Evolutionary conservation across 2,888 invertebrate genomes (phyloP).

Genomic region (Pristionchus mayeri): DNA sequence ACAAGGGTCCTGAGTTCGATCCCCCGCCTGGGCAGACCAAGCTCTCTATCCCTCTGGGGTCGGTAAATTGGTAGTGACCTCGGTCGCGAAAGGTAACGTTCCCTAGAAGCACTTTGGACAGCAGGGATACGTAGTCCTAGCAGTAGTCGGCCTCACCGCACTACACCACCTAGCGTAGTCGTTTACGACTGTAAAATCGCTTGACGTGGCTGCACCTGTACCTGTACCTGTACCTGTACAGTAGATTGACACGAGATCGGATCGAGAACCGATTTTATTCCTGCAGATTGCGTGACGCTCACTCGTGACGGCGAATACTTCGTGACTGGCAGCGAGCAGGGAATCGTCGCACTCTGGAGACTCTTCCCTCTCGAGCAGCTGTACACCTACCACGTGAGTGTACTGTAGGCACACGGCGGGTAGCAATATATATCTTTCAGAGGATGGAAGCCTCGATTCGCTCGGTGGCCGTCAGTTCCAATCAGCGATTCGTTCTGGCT

Average conservation of each 20-base stretch:
- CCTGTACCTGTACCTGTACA: too few relatives aligned
- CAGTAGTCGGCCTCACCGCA: too few relatives aligned
- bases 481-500: slow-evolving; percentile 97
- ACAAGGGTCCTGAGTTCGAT: too few relatives aligned
- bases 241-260: neutral
- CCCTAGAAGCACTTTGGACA: too few relatives aligned
- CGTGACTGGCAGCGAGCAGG: slow-evolving; percentile 96
- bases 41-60: too few relatives aligned
- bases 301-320: slow-evolving; percentile 98
- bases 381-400: slow-evolving; percentile 95
- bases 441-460: slow-evolving; percentile 70
- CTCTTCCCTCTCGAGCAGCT: slow-evolving; percentile 96
- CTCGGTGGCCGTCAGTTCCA: slow-evolving; percentile 94
- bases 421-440: slow-evolving; percentile 55
- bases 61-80: too few relatives aligned
- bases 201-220: too few relatives aligned
- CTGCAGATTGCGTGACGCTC: slow-evolving; percentile 77
- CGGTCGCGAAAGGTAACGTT: too few relatives aligned
- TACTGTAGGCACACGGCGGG: neutral
- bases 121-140: too few relatives aligned
- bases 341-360: slow-evolving; percentile 98
- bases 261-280: neutral
- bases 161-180: too few relatives aligned
- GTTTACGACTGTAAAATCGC: too few relatives aligned
- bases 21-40: too few relatives aligned